These are phyloP conservation scores for Scalopus aquaticus DNA, from an alignment of 2,113 vertebrate genomes.

Conservation along the genomic window DNA sequence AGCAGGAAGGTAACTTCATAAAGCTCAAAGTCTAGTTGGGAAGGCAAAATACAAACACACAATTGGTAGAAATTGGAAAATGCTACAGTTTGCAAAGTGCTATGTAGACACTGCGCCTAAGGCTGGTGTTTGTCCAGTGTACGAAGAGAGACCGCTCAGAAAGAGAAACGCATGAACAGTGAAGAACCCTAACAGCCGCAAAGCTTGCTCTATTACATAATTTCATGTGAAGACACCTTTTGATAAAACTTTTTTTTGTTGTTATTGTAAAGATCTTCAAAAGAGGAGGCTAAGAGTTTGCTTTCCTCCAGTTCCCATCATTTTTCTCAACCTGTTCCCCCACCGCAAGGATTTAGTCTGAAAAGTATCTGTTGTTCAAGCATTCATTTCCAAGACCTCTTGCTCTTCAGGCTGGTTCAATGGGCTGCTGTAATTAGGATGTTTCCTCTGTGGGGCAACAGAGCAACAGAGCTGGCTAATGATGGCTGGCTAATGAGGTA, in stretches of 20 bases:
- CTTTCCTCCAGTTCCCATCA: not conserved
- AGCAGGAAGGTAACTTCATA: not conserved
- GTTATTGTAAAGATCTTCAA: not conserved
- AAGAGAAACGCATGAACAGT: not conserved
- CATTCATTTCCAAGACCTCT: not conserved
- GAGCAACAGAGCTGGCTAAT: not conserved
- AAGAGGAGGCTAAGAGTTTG: not conserved
- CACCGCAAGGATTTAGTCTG: not conserved
- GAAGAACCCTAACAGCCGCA: not conserved
- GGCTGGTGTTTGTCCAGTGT: not conserved
- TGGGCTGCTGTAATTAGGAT: not conserved
- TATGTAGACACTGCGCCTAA: not conserved
- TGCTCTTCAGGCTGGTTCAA: not conserved
- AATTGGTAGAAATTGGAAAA: not conserved
- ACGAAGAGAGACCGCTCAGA: fast-evolving
- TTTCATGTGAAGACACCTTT: not conserved
- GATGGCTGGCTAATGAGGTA: too few relatives aligned
- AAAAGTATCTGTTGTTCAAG: not conserved
- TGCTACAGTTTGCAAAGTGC: not conserved
- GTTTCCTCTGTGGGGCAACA: not conserved
- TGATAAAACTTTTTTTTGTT: not conserved
- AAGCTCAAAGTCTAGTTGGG: not conserved
- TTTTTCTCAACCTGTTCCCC: not conserved
- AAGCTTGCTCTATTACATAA: not conserved
- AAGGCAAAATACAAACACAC: not conserved